Evolutionary conservation across 2,888 invertebrate species (phyloP).

Genomic region (Drosophila putrida): DNA sequence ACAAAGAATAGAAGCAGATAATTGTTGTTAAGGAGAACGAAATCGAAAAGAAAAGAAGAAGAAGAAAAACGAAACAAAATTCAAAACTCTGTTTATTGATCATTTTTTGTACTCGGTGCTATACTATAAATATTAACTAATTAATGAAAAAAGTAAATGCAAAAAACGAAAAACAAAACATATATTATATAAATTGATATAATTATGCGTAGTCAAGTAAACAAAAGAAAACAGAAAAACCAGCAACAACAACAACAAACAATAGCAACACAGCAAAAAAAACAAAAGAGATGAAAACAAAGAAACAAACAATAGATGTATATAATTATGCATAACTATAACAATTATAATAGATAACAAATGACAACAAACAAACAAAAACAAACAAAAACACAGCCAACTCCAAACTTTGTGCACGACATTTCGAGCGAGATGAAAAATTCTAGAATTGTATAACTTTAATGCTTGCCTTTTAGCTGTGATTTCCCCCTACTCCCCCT

Average conservation of each 20-base stretch:
- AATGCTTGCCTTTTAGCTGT: slow-evolving; percentile 78
- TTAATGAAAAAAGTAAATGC: slow-evolving; percentile 63
- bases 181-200: slow-evolving; percentile 65
- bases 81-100: slow-evolving; percentile 76
- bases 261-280: slow-evolving; percentile 30
- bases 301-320: slow-evolving; percentile 46
- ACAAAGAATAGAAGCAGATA: slow-evolving; percentile 17
- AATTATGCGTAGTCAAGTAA: slow-evolving; percentile 74
- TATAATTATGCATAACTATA: slow-evolving; percentile 56
- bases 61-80: slow-evolving; percentile 48
- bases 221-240: too few relatives aligned
- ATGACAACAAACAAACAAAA: slow-evolving; percentile 27
- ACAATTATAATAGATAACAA: slow-evolving; percentile 45
- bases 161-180: slow-evolving; percentile 26
- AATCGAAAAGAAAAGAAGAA: slow-evolving; percentile 2
- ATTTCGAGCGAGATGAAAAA: slow-evolving; percentile 42
- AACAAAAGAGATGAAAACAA: slow-evolving; percentile 23
- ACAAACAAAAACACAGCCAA: slow-evolving; percentile 42
- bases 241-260: slow-evolving; percentile 22
- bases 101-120: slow-evolving; percentile 85
- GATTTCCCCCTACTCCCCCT: slow-evolving; percentile 45
- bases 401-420: slow-evolving; percentile 62
- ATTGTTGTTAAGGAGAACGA: slow-evolving; percentile 44
- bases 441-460: slow-evolving; percentile 46
- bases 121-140: slow-evolving; percentile 83